These are phyloP conservation scores for Drosophila kikkawai DNA, from an alignment of 1,140 invertebrate species.

Conservation along the genomic window DNA sequence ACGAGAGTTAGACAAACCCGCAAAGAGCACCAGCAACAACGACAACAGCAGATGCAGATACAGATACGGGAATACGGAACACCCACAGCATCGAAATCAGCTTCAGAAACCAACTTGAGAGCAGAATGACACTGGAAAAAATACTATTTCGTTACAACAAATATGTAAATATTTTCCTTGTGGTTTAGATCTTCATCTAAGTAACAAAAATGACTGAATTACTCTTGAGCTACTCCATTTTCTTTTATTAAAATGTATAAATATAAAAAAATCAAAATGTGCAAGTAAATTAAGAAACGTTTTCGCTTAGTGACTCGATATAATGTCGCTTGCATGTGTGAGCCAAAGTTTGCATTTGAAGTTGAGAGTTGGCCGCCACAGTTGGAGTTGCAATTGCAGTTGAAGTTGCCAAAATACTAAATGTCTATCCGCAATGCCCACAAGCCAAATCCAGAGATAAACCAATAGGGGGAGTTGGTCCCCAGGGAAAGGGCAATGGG, in stretches of 20 bases:
- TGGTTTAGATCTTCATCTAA: no score
- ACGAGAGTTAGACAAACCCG: constrained; percentile 59
- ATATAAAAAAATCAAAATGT: background rate
- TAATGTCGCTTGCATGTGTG: constrained; percentile 52
- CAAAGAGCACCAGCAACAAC: constrained; percentile 29
- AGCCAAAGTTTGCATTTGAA: constrained; percentile 41
- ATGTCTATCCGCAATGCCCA: constrained; percentile 76
- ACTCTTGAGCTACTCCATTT: background rate
- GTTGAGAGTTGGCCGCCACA: constrained; percentile 17
- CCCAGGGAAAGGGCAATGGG: background rate
- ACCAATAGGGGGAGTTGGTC: constrained; percentile 4
- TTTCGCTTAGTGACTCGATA: constrained; percentile 28
- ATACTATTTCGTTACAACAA: background rate
- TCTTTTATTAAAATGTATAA: background rate
- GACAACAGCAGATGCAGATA: constrained; percentile 18
- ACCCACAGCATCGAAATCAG: constrained; percentile 46
- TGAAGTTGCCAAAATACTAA: constrained; percentile 75
- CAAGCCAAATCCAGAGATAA: constrained; percentile 53
- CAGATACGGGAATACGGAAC: constrained; percentile 21
- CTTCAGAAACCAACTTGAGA: constrained; percentile 27
- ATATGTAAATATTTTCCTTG: background rate
- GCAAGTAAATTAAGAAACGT: no score
- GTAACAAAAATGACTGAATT: no score
- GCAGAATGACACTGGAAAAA: constrained; percentile 17
- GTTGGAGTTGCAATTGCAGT: constrained; percentile 44